Conservation (phyloP, 1,140 invertebrate genomes). For the Neoseiulus cucumeris region DNA sequence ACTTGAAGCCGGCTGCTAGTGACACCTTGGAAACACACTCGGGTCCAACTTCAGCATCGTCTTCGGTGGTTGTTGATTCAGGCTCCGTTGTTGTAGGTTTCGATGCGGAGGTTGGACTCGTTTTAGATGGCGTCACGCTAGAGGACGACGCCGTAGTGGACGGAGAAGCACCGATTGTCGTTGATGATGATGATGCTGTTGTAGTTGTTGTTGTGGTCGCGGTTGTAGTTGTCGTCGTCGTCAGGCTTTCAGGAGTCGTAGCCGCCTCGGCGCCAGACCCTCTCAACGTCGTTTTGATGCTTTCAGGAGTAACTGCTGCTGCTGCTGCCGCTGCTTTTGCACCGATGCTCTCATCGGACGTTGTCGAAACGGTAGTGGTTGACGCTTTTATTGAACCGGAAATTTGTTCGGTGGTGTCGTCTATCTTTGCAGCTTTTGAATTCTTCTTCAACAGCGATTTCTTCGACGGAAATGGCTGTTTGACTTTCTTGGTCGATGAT, state of each 20-base stretch:
- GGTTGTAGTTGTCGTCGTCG: neutral
- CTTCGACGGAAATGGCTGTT: neutral
- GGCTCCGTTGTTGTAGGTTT: neutral
- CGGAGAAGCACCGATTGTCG: no score
- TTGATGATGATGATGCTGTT: neutral
- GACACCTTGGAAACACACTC: neutral
- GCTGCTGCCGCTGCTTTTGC: no score
- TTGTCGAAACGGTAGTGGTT: no score
- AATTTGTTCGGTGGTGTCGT: neutral
- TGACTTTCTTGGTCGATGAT: neutral
- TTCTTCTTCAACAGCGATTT: neutral
- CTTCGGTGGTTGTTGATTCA: neutral
- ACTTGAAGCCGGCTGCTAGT: conserved; percentile 1
- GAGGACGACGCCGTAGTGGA: no score
- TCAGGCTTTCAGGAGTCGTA: neutral
- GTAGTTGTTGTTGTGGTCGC: neutral
- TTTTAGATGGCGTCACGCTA: no score
- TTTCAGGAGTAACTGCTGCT: no score
- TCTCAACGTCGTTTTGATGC: neutral
- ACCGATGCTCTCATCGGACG: no score
- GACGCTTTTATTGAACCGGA: no score
- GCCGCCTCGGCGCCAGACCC: neutral
- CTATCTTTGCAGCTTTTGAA: neutral
- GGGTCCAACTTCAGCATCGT: conserved; percentile 2
- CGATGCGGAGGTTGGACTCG: no score